Percentiles rank a stretch among this genome's conserved stretches.
Conservation (phyloP, 2,113 vertebrate species). For the Psettodes erumei region DNA sequence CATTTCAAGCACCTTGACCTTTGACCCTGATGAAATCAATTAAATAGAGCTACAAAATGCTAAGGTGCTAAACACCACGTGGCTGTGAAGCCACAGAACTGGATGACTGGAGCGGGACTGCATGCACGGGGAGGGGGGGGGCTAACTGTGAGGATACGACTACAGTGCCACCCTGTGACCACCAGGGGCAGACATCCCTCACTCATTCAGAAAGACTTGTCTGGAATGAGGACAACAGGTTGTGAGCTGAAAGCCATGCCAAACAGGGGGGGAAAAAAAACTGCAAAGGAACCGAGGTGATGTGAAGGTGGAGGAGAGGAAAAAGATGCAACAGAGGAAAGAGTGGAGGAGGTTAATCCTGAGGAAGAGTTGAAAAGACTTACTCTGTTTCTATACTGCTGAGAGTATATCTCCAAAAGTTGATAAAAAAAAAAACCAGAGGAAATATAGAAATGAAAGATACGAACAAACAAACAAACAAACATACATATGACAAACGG, state of each 20-base stretch:
- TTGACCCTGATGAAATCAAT: not conserved
- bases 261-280: slow-evolving; percentile 52
- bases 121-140: slow-evolving; percentile 74
- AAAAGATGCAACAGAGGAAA: slow-evolving; percentile 43
- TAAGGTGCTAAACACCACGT: not conserved
- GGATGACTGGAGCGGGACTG: slow-evolving; percentile 28
- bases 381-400: slow-evolving; percentile 85
- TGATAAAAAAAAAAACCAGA: slow-evolving; percentile 67
- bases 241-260: slow-evolving; percentile 69
- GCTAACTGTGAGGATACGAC: slow-evolving; percentile 13
- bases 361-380: slow-evolving; percentile 76
- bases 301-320: slow-evolving; percentile 32
- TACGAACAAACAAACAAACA: slow-evolving; percentile 76
- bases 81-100: slow-evolving; percentile 11
- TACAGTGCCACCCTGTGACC: slow-evolving; percentile 43
- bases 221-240: slow-evolving; percentile 36
- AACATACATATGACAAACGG: slow-evolving; percentile 73
- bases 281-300: slow-evolving; percentile 36
- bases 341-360: slow-evolving; percentile 26
- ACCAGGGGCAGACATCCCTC: slow-evolving; percentile 56
- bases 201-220: slow-evolving; percentile 19
- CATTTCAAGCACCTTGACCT: not conserved
- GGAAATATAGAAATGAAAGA: slow-evolving; percentile 73
- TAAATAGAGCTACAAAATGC: not conserved
- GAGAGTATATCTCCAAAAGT: slow-evolving; percentile 84